Evolutionary conservation across 2,888 invertebrate species (phyloP).

Genomic region (Horisme vitalbata): DNA sequence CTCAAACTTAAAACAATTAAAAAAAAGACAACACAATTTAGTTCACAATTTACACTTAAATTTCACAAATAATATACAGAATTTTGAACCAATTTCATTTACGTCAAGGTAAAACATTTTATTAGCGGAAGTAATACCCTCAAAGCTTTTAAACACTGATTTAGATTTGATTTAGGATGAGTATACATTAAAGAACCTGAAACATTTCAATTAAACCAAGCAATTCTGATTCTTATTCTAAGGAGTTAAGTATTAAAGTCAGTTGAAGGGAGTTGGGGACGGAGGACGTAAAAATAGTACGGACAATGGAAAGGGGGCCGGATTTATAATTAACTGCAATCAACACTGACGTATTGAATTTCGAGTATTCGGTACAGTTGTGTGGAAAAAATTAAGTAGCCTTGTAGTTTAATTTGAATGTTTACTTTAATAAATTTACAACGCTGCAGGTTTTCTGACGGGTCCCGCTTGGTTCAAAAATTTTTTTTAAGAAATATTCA

Average conservation of each 20-base stretch:
- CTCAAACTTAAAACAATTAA: too few relatives aligned
- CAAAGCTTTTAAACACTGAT: constrained; percentile 71
- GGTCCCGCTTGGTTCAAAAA: too few relatives aligned
- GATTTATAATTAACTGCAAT: constrained; percentile 83
- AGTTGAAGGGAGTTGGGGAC: constrained; percentile 5
- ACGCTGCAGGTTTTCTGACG: too few relatives aligned
- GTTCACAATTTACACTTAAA: too few relatives aligned
- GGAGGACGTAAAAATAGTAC: constrained; percentile 60
- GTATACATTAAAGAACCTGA: constrained; percentile 63
- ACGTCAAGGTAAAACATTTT: constrained; percentile 63
- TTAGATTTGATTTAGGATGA: constrained; percentile 73
- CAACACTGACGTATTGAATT: constrained; percentile 82
- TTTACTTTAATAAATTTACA: too few relatives aligned
- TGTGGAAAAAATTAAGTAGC: constrained; percentile 33
- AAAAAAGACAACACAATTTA: too few relatives aligned
- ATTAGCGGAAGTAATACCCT: constrained; percentile 75
- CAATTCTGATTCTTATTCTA: constrained; percentile 36
- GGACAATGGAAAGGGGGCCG: constrained; percentile 76
- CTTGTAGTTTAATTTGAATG: too few relatives aligned
- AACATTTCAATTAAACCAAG: constrained; percentile 23
- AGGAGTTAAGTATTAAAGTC: constrained; percentile 21
- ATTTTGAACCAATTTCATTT: background rate
- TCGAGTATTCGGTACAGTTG: constrained; percentile 68
- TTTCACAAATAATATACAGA: too few relatives aligned
- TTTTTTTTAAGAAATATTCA: too few relatives aligned